phyloP scores from a whole-genome alignment of 2,888 invertebrate species.

The Troides helena region DNA sequence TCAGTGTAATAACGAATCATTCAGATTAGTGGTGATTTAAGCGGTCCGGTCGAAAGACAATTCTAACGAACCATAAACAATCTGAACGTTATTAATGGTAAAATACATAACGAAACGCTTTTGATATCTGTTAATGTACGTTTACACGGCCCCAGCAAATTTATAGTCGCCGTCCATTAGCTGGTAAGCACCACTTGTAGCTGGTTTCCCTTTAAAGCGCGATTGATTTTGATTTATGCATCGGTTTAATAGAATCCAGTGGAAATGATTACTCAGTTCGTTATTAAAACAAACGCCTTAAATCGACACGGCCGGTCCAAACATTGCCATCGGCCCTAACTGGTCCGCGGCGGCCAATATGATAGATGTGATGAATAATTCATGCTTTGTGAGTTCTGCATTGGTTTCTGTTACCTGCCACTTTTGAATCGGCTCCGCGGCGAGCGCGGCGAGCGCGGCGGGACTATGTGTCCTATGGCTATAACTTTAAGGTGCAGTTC shows the following conservation, averaged over 20 bases:
- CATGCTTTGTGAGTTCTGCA: constrained; percentile 18
- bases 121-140: too few species aligned
- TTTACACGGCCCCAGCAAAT: constrained; percentile 7
- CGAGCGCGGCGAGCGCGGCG: background rate
- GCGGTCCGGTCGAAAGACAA: too few species aligned
- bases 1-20: too few species aligned
- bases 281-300: constrained; percentile 19
- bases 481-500: background rate
- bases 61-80: too few species aligned
- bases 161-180: constrained; percentile 14
- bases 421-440: too few species aligned
- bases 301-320: constrained; percentile 16
- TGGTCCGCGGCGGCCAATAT: constrained; percentile 13
- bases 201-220: constrained; percentile 9
- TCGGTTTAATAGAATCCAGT: constrained; percentile 5
- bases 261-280: constrained; percentile 8
- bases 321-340: constrained; percentile 7
- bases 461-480: background rate
- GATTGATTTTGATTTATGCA: constrained; percentile 9
- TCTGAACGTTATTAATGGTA: too few species aligned
- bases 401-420: constrained; percentile 16
- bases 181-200: constrained; percentile 2
- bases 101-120: too few species aligned
- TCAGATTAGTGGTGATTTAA: too few species aligned
- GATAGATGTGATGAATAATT: constrained; percentile 26